Conservation (phyloP, 35 echinoderm and acorn worm genomes). For the Diadema setosum region DNA sequence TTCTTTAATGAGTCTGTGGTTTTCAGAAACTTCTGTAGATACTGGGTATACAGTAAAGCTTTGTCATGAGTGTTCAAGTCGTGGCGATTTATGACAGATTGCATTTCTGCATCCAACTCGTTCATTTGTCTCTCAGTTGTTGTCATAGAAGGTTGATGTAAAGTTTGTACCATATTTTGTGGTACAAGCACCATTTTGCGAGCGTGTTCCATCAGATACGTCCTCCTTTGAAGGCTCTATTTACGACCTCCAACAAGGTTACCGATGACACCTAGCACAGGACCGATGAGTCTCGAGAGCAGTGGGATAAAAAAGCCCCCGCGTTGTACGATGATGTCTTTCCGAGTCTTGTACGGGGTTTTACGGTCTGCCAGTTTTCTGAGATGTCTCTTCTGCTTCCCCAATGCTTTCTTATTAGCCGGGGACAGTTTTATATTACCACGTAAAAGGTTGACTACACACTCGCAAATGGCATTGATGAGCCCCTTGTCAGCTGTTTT, state of each 20-base stretch:
- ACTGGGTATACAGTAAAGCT: neutral
- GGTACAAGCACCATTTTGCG: neutral
- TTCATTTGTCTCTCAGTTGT: neutral
- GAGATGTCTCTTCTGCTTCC: neutral
- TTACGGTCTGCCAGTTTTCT: neutral
- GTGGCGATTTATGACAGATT: neutral
- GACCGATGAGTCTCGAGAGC: neutral
- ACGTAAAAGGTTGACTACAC: neutral
- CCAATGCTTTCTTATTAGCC: neutral
- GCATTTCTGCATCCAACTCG: neutral
- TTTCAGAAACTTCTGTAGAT: neutral
- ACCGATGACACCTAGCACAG: neutral
- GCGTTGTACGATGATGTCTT: neutral
- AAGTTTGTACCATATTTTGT: neutral
- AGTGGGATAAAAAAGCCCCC: neutral
- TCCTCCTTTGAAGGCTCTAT: no score
- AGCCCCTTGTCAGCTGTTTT: slow-evolving; percentile 19
- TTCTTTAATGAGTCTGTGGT: neutral
- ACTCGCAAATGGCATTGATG: slow-evolving; percentile 23
- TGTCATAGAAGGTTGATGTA: neutral
- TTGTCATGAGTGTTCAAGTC: neutral
- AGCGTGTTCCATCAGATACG: neutral
- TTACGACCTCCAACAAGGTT: neutral
- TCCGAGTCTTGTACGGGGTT: neutral
- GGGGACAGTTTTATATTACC: neutral